Base-by-base conservation (phyloP, 2,113 vertebrate genomes). In the Atlantisia rogersi region DNA sequence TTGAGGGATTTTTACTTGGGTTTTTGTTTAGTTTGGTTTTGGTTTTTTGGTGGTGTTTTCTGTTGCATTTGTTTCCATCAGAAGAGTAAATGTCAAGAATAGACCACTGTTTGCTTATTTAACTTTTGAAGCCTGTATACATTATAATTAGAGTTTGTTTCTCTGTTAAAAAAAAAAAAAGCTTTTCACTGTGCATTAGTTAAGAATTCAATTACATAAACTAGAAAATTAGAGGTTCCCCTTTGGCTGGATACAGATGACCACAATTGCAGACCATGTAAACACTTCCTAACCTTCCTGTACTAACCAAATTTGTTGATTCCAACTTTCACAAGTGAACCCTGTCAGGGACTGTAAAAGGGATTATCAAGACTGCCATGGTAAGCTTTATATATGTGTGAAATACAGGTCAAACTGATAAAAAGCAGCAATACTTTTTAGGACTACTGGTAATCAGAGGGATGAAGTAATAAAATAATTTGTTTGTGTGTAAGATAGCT, bases 1-100 rank as follows among this genome's bases (percentile, higher is more conserved):
- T 46, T 46, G 44, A 17, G 13, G 52, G 14, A 28, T n/a, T 12
- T 46, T 65, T 39, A 46, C 18, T 10, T 16, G 48, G 22, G 11
- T 22, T 52, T 52, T 52, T 39, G 13, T 48, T n/a, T 62, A 52
- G 6, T 28, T 86, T 77, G 20, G 12, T 7, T 25, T 53, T 25
- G 25, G 25, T 15, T 28, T 13, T 46, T 65, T 40, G 5, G 46
- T 21, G 20, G 46, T 9, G 10, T 22, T 48, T 48, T 22, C 63
- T 52, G 13, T 17, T 29, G 17, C 18, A 46, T n/a, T 55, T 26
- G 56, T 52, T 76, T 52, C 53, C 67, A 28, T 62, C n/a, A 82
- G 50, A 82, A 82, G 29, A 93, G 87, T 63, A 97, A 95, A 94
- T 94, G 62, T 96, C 35, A 93, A 92, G 86, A 97, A 97, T 90